Base-by-base conservation (phyloP, 2,113 vertebrate species). In the Coracopsis vasa region DNA sequence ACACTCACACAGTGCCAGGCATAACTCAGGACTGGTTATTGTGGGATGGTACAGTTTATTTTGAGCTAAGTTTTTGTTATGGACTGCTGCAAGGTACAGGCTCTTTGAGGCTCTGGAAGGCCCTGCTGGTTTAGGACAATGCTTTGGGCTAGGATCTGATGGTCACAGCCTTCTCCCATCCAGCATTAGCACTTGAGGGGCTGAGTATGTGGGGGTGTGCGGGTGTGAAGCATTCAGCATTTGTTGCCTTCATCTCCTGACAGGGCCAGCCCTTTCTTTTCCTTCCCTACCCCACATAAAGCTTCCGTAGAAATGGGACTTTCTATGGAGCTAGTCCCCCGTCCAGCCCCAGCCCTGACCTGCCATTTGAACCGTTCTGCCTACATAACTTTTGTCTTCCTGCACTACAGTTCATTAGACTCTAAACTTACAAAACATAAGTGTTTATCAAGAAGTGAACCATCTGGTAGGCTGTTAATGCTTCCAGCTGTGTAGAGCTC, bases 361-460 rank as follows among this genome's bases (percentile, higher is more conserved):
- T 95, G 73, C 86, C 50, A 37, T 81, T 94, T 92, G 89, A 92
- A 89, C 83, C 25, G 21, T 39, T 80, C 83, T 91, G 73, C 69
- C 16, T 74, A 64, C 47, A 28, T 81, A 92, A 89, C 64, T 94
- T 95, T 84, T 78, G 65, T 95, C 89, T 92, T 82, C 51, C 51
- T 95, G 80, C 73, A 71, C 72, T 92, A 18, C 71, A 95, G 86
- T 96, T 94, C 92, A 84, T 93, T 96, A 92, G 92, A 92, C 82
- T 96, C 96, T 84, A 91, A 93, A 92, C 91, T 92, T 78, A 53
- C 13, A 89, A 84, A 92, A 90, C 1, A 18, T 61, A 78, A 92
- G 69, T 85, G 77, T 93, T 96, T 94, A 91, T 94, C 0, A 2
- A 89, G 92, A 96, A 94, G 65, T 13, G 80, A 96, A 85, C 92